Percentiles rank a stretch among this genome's conserved stretches.
phyloP scores from a whole-genome alignment of 2,797 vertebrate genomes.

The Apogon talboti region DNA sequence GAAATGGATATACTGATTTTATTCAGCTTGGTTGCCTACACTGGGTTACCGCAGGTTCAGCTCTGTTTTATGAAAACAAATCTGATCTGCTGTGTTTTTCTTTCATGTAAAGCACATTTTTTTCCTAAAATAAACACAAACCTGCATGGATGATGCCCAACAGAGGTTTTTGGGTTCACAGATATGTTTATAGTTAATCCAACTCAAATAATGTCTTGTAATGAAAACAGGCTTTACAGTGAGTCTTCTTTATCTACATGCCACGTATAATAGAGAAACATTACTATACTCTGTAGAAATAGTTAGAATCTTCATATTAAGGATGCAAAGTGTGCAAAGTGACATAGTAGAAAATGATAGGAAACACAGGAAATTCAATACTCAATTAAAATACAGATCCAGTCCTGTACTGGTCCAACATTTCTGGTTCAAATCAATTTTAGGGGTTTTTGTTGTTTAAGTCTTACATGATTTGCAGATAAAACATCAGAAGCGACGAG shows the following conservation, averaged over 20 bases:
- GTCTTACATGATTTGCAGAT: constrained; percentile 11
- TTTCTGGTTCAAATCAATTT: neutral
- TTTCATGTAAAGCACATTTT: constrained; percentile 13
- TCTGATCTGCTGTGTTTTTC: constrained; percentile 12
- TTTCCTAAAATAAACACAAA: neutral
- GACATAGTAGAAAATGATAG: neutral
- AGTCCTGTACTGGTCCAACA: neutral
- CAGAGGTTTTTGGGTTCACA: constrained; percentile 6
- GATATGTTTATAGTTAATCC: neutral
- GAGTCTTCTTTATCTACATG: neutral
- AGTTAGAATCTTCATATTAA: neutral
- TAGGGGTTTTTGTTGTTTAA: neutral
- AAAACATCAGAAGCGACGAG: neutral
- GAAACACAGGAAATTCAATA: neutral
- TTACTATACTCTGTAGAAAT: neutral
- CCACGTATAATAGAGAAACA: neutral
- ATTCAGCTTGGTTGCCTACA: constrained; percentile 35
- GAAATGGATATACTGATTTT: constrained; percentile 29
- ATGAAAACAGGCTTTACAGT: constrained; percentile 5
- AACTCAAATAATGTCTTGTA: neutral
- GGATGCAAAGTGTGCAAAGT: neutral
- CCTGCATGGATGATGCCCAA: neutral
- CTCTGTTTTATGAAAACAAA: constrained; percentile 35
- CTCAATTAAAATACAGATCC: neutral
- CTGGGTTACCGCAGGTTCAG: constrained; percentile 19